Conservation (phyloP, 2,888 invertebrate species). For the Mythimna loreyi region DNA sequence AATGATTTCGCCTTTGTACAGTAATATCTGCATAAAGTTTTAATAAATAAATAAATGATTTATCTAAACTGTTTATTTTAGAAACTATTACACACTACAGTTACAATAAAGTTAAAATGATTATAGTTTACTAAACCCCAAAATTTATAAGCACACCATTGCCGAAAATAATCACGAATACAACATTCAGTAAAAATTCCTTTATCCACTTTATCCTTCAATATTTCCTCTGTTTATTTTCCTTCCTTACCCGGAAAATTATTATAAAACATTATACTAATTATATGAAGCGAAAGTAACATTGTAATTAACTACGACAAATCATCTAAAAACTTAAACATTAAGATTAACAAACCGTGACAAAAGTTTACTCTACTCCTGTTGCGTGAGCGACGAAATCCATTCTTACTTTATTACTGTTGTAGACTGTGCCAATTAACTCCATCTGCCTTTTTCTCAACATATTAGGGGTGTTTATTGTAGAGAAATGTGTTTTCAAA, state of each 20-base stretch:
- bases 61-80: neutral
- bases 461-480: constrained; percentile 74
- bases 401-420: constrained; percentile 74
- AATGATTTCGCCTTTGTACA: too few species aligned
- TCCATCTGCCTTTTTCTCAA: constrained; percentile 66
- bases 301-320: constrained; percentile 63
- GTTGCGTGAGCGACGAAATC: constrained; percentile 87
- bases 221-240: constrained; percentile 17
- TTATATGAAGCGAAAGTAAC: constrained; percentile 43
- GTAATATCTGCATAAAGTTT: too few species aligned
- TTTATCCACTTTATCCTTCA: neutral
- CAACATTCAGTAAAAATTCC: neutral
- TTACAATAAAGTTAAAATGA: too few species aligned
- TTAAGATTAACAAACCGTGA: constrained; percentile 87
- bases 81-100: neutral
- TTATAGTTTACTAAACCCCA: too few species aligned
- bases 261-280: constrained; percentile 12
- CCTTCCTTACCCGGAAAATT: neutral
- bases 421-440: constrained; percentile 56
- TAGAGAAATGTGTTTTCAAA: constrained; percentile 71
- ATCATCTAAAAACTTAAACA: constrained; percentile 81
- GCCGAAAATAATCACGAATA: neutral
- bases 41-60: neutral
- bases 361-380: constrained; percentile 87
- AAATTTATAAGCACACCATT: neutral